Percentiles rank a stretch among this genome's conserved stretches.
These are phyloP conservation scores for Esox niger DNA, from an alignment of 2,113 vertebrate species.

Conservation along the genomic window DNA sequence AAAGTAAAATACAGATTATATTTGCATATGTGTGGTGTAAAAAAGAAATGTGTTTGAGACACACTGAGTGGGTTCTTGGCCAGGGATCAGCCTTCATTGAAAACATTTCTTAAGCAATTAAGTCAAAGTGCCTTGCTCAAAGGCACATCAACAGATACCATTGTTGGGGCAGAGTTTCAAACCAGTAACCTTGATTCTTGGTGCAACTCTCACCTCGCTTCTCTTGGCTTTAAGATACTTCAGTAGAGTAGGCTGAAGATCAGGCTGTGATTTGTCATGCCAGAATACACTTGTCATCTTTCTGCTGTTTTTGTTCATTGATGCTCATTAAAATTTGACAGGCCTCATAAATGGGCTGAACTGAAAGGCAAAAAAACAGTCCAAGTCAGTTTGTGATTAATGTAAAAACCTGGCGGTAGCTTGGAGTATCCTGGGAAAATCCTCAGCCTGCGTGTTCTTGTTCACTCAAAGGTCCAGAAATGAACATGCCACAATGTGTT, in stretches of 20 bases:
- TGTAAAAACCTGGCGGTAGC: not conserved
- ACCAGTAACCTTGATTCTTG: no score
- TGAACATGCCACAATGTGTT: no score
- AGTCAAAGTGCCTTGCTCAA: no score
- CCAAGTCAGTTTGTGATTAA: constrained; percentile 5
- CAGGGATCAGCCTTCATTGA: no score
- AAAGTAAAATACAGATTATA: no score
- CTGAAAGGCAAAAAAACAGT: not conserved
- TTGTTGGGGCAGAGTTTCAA: no score
- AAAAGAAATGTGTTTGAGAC: no score
- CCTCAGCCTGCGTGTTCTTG: not conserved
- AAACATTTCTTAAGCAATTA: no score
- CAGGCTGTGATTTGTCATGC: not conserved
- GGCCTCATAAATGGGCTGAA: constrained; percentile 9
- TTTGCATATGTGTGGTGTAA: no score
- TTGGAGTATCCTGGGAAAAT: not conserved
- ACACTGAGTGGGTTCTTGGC: no score
- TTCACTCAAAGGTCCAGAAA: constrained; percentile 6
- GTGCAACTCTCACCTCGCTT: no score
- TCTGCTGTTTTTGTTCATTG: constrained; percentile 2
- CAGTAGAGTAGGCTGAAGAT: constrained; percentile 1
- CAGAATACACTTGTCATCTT: not conserved
- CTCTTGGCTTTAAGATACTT: not conserved
- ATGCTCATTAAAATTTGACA: constrained; percentile 10
- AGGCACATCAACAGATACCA: no score